Base-by-base conservation (phyloP, 2,113 vertebrate genomes). In the Ranitomeya imitator region DNA sequence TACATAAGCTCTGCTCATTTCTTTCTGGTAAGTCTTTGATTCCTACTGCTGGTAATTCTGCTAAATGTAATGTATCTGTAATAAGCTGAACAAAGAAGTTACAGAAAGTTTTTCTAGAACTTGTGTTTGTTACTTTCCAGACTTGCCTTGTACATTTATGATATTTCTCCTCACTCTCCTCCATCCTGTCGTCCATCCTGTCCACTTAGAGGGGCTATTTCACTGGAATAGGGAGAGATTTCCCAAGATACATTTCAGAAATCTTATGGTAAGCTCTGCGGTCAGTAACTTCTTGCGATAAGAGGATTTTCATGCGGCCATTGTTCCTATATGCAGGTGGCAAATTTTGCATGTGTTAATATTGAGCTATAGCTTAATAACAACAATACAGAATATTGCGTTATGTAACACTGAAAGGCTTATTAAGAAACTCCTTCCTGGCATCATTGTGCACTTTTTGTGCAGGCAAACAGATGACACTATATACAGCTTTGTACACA, bases 401-500 rank as follows among this genome's bases (percentile, higher is more conserved):
- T 88, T 88, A 83, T 83, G 77, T 88, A 88, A 77, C 57, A 63
- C 23, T 88, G 79, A 67, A 83, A 37, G 37, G 71, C 76, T 86
- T 76, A 88, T 83, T 83, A 51, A 79, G 69, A 54, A 76, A 77
- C 55, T 63, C 57, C 45, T 73, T 77, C 26, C 55, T 88, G 86
- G 79, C 80, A 63, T 63, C 57, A 77, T 26, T 74, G 13, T 31
- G 26, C 57, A 73, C 83, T 88, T 88, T 59, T 79, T 83, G 55
- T 26, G 71, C n/a, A 83, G 80, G 37, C 67, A 83, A 74, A 83
- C 82, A 82, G 67, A 54, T 83, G 63, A 51, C 59, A 74, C 63
- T 88, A 76, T 57, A 83, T 79, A 73, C 86, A 82, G 79, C 86
- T 88, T 76, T 88, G 86, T 82, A 88, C 79, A 88, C 79, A 88